Conservation (phyloP, 1,140 invertebrate species). For the Caenorhabditis latens region DNA sequence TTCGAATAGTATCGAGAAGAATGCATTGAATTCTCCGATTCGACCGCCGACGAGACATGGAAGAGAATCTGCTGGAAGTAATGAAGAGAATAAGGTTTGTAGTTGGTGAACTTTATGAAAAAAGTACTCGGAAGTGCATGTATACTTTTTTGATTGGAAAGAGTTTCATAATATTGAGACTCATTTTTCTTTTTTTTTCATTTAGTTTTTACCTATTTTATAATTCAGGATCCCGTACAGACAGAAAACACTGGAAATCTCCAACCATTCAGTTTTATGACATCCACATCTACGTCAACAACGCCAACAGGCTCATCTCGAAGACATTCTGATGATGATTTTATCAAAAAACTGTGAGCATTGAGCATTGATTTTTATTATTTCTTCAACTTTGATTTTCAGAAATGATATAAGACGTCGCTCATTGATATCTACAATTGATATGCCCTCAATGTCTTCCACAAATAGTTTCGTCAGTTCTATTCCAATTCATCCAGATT, state of each 20-base stretch:
- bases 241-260: conserved; percentile 6
- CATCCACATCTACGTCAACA: background rate
- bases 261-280: background rate
- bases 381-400: background rate
- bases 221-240: background rate
- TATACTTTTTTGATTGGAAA: no score
- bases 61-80: conserved; percentile 54
- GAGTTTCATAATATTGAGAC: no score
- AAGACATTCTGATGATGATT: conserved; percentile 39
- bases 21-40: conserved; percentile 33
- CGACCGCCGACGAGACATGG: conserved; percentile 54
- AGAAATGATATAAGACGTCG: conserved; percentile 32
- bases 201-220: background rate
- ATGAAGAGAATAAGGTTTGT: conserved; percentile 57
- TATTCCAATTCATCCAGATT: conserved; percentile 18
- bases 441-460: background rate
- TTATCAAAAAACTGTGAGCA: conserved; percentile 43
- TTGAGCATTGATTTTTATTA: background rate
- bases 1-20: conserved; percentile 3
- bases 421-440: conserved; percentile 13
- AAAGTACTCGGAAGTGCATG: background rate
- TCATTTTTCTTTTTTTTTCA: no score
- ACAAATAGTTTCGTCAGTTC: background rate
- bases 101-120: background rate
- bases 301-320: background rate